Evolutionary conservation across 2,113 vertebrate genomes (phyloP).

Genomic region (Odocoileus hemionus): DNA sequence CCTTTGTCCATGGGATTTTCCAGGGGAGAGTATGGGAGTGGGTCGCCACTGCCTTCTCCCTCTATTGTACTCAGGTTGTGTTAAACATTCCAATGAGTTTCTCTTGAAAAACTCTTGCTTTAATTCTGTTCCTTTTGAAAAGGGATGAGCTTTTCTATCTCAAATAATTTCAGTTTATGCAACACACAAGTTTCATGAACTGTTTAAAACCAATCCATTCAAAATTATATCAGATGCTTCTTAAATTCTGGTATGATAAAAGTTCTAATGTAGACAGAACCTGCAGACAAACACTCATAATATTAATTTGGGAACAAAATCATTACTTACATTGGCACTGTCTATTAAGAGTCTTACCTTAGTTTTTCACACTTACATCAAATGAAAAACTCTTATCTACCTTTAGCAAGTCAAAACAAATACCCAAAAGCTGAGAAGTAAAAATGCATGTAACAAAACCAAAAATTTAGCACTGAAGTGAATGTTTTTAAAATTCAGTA

Average conservation of each 20-base stretch:
- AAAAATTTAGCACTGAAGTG: constrained; percentile 30
- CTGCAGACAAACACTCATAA: background rate
- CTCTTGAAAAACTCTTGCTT: background rate
- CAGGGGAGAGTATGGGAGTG: background rate
- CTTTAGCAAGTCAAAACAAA: constrained; percentile 48
- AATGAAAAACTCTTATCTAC: constrained; percentile 3
- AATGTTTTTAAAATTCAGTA: background rate
- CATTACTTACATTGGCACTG: background rate
- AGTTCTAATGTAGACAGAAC: background rate
- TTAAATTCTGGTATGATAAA: background rate
- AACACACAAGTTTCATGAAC: background rate
- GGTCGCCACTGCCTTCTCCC: background rate
- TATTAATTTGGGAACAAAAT: background rate
- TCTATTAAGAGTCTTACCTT: background rate
- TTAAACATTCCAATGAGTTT: background rate
- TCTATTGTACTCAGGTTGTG: background rate
- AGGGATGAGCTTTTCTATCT: background rate
- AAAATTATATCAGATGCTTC: background rate
- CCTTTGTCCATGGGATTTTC: background rate
- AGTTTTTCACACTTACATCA: constrained; percentile 11
- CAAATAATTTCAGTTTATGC: background rate
- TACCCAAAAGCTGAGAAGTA: background rate
- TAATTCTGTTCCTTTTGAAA: constrained; percentile 27
- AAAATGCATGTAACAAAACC: constrained; percentile 31
- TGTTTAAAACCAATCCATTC: background rate